Evolutionary conservation across 2,113 vertebrate genomes (phyloP), one percentile per base, ranked within the genome.

Genomic region (Oriolus oriolus): DNA sequence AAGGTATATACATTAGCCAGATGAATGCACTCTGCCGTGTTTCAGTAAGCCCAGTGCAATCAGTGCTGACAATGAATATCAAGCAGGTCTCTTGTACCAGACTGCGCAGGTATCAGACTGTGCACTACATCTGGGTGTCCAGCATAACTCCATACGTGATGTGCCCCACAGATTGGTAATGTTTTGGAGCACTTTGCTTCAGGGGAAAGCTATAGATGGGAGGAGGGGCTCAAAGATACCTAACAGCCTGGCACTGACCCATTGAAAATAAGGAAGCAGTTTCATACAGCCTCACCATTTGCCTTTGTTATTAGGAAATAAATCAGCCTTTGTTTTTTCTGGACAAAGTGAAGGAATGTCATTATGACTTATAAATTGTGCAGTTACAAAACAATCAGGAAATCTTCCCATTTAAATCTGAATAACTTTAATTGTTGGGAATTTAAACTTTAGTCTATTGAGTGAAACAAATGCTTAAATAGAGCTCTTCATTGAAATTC

Each of bases 301-400:
- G 96, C 96, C 97, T 98, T 98, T 98, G 98, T 98, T 98, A 97
- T 96, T 97, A 97, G 97, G 97, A 96, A 97, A 98, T 98, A 98
- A 98, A 98, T 98, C 98, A 98, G 95, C 92, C 94, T 98, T 98
- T 98, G 98, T 98, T 97, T 97, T 98, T 98, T 96, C 97, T 94
- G 95, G 97, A 95, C 96, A 96, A 98, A 96, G 91, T 96, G 96
- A 96, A 97, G 95, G 97, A 97, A 98, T 98, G 98, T 97, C 98
- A 98, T 98, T 98, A 98, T 98, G 97, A 98, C 97, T 97, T 98
- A 98, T 98, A 98, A 98, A 98, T 98, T 97, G 97, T 98, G 97
- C 91, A 74, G 26, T 97, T 97, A 97, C 97, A 97, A 98, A 98
- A 97, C 98, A 98, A 96, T 98, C 97, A 97, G 89, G 92, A 96